Evolutionary conservation across 2,888 invertebrate species (phyloP), one percentile per base, ranked within the genome.

Genomic region (Ormyrus rosae): DNA sequence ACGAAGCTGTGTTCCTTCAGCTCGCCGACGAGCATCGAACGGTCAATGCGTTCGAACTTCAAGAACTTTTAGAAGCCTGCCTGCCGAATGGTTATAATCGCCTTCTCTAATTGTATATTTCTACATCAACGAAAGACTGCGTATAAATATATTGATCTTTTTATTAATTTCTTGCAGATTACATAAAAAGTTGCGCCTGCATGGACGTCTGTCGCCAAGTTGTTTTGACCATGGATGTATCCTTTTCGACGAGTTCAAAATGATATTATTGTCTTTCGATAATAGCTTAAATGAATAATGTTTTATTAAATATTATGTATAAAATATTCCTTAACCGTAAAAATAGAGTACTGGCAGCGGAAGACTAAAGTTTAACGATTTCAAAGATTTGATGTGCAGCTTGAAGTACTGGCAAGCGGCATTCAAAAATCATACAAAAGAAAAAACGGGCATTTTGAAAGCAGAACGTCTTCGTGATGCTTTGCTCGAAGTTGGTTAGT

Each of bases 131-230:
- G 19, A 19, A 19, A 19, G 0, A 19, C 19, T 50, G 19, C n/a
- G 48, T 5, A 63, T 10, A 46, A 48, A 8, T 46, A 50, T 58
- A 7, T 58, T 73, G n/a, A 55, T 67, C 6, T 67, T 58, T 53
- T 63, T 13, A 6, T 68, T 60, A 3, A n/a, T 50, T 71, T 70
- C 63, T 83, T 91, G 11, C 88, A 93, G 97, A 98, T 91, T 98
- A 97, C 86, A 97, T 98, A 84, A 98, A 97, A 88, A 97, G 97
- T 86, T 97, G 97, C 90, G 97, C 97, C 0, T 96, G 96, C 13
- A 94, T 97, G 85, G 97, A 97, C 90, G 97, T 98, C 1, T 98
- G 98, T 88, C 93, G 97, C 80, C 97, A 97, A 91, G 96, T 97
- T 8, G 95, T 98, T 34, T 92, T 97, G 1, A 95, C 97, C 7